Conservation (phyloP, 2,113 vertebrate genomes). For the Burhinus oedicnemus region DNA sequence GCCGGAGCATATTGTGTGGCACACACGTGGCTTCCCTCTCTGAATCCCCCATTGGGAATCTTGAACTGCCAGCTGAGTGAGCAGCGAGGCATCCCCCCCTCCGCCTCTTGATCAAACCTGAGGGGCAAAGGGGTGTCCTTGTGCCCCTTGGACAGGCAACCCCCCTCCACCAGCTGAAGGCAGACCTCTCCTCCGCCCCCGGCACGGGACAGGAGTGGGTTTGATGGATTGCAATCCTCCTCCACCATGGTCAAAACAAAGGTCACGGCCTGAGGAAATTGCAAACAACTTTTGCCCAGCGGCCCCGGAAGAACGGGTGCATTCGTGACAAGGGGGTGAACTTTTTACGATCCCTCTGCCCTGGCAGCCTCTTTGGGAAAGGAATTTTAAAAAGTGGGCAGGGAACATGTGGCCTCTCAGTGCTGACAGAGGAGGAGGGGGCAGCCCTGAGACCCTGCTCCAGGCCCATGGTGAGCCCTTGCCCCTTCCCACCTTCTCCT, state of each 20-base stretch:
- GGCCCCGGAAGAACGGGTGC: neutral
- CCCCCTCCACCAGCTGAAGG: rapidly evolving
- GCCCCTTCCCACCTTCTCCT: neutral
- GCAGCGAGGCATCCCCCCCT: rapidly evolving
- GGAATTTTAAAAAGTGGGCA: neutral
- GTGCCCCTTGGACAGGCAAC: neutral
- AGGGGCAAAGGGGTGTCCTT: neutral
- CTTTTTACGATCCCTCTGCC: slow-evolving; percentile 12
- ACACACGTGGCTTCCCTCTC: neutral
- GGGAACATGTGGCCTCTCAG: neutral
- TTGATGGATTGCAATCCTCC: slow-evolving; percentile 32
- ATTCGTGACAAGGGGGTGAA: neutral
- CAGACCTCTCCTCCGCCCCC: neutral
- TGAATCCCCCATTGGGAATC: rapidly evolving
- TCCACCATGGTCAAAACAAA: slow-evolving; percentile 52
- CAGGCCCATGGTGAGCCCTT: neutral
- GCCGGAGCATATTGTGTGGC: rapidly evolving
- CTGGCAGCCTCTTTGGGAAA: neutral
- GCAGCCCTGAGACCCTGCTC: neutral
- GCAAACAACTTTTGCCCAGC: slow-evolving; percentile 34
- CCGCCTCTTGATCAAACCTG: neutral
- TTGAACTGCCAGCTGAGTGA: neutral
- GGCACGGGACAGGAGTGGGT: rapidly evolving
- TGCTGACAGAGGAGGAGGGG: neutral
- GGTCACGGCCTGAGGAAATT: slow-evolving; percentile 58